phyloP scores from a whole-genome alignment of 2,888 invertebrate genomes.

The Leptogaster cylindrica region DNA sequence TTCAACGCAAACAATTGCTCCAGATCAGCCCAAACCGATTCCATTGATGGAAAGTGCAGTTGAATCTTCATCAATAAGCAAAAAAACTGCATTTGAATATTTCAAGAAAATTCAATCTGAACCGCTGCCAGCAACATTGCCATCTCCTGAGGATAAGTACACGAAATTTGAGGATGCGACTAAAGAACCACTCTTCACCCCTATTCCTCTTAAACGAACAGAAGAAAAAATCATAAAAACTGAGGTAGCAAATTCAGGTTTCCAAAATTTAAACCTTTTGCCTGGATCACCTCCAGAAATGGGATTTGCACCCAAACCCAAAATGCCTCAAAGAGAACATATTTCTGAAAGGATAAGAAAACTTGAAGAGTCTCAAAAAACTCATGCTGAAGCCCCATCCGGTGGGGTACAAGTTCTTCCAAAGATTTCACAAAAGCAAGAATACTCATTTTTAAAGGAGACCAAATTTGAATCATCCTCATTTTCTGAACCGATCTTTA shows the following conservation, averaged over 20 bases:
- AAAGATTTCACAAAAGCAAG: constrained; percentile 49
- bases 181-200: constrained; percentile 13
- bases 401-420: constrained; percentile 67
- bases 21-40: constrained; percentile 50
- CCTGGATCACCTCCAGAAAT: constrained; percentile 77
- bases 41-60: background rate
- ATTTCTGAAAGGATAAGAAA: constrained; percentile 68
- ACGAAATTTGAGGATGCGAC: constrained; percentile 59
- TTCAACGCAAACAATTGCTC: constrained; percentile 54
- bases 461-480: constrained; percentile 53
- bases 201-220: constrained; percentile 11
- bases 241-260: constrained; percentile 53
- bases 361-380: constrained; percentile 66
- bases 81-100: constrained; percentile 70
- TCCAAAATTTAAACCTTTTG: constrained; percentile 64
- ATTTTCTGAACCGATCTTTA: constrained; percentile 56
- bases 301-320: constrained; percentile 65
- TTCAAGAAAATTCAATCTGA: constrained; percentile 67
- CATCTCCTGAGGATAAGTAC: constrained; percentile 60
- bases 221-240: background rate
- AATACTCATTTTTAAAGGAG: constrained; percentile 53
- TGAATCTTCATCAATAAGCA: constrained; percentile 68
- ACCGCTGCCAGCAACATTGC: constrained; percentile 49
- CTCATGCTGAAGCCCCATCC: constrained; percentile 65
- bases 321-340: constrained; percentile 62